Percentiles rank a stretch among this genome's conserved stretches.
Conservation (phyloP, 2,113 vertebrate species). For the Apus apus region DNA sequence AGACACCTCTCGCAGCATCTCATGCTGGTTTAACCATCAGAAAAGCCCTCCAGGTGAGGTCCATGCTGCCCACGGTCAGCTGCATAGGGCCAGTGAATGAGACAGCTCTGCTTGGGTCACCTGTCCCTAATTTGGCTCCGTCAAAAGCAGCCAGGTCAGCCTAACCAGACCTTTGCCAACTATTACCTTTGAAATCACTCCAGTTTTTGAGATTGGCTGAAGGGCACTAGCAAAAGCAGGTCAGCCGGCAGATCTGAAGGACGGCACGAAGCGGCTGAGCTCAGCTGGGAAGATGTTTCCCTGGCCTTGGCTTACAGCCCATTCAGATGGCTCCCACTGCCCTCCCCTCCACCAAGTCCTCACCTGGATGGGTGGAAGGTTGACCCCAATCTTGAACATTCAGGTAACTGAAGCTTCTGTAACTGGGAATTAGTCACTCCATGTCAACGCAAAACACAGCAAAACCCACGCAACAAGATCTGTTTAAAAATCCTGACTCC, state of each 20-base stretch:
- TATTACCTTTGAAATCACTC: neutral
- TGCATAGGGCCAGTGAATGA: neutral
- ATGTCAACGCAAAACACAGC: neutral
- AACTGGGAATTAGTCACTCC: neutral
- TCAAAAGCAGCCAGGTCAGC: neutral
- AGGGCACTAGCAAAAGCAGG: neutral
- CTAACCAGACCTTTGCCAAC: neutral
- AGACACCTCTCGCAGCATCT: neutral
- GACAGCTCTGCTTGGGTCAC: neutral
- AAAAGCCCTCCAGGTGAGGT: neutral
- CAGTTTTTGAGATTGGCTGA: neutral
- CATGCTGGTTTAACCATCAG: neutral
- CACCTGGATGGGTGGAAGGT: neutral
- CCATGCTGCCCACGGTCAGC: accelerated
- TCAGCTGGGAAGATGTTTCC: neutral
- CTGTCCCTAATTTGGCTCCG: neutral
- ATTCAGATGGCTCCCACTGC: neutral
- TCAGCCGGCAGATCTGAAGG: neutral
- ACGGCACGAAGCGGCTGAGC: accelerated
- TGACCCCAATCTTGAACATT: neutral
- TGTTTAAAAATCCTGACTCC: neutral
- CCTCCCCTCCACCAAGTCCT: neutral
- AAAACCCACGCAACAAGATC: neutral
- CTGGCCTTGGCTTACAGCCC: neutral
- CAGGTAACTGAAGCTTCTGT: neutral